Evolutionary conservation across 2,797 vertebrate species (phyloP), one percentile per base, ranked within the genome.

Genomic region (Macroramphosus scolopax): DNA sequence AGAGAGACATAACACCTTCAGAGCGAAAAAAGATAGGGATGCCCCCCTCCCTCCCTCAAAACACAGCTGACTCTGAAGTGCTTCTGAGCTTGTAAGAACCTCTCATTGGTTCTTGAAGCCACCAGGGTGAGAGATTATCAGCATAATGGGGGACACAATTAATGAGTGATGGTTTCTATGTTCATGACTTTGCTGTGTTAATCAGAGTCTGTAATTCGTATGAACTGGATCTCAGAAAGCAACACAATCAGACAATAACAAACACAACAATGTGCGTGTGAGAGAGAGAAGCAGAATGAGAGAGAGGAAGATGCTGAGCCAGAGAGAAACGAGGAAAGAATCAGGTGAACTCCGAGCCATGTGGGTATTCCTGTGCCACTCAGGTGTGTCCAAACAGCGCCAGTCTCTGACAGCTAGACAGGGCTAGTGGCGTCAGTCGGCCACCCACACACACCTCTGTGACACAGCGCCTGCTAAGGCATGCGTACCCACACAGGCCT

Each of bases 341-440:
- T 61, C 49, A 42, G 28, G 48, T 44, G 26, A 43, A 56, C 40
- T 25, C 34, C 11, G 46, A 64, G 59, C 35, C 45, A 68, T 81
- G 78, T 75, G 68, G 69, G 85, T 88, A 85, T 88, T 86, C 80
- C 82, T 77, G 87, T 75, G 81, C 70, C 81, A 81, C 77, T 85
- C 86, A 91, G 89, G 91, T 85, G 86, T 89, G 90, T 88, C 87
- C 87, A 89, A 91, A 91, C 88, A 91, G 88, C 88, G 63, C 81
- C 83, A 76, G 58, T 63, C 47, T 77, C 84, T 81, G 84, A 91
- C 88, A 89, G 90, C 88, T 88, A 92, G 93, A 91, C 86, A 52
- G 56, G 68, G 69, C 82, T 66, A 47, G 84, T 89, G 92, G 91
- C 87, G 81, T 92, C 92, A 89, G 86, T 51, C 67, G 79, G 87